Percentiles rank a stretch among this genome's conserved stretches.
These are phyloP conservation scores for Epinotia brunnichana DNA, from an alignment of 2,888 invertebrate species.

Conservation along the genomic window DNA sequence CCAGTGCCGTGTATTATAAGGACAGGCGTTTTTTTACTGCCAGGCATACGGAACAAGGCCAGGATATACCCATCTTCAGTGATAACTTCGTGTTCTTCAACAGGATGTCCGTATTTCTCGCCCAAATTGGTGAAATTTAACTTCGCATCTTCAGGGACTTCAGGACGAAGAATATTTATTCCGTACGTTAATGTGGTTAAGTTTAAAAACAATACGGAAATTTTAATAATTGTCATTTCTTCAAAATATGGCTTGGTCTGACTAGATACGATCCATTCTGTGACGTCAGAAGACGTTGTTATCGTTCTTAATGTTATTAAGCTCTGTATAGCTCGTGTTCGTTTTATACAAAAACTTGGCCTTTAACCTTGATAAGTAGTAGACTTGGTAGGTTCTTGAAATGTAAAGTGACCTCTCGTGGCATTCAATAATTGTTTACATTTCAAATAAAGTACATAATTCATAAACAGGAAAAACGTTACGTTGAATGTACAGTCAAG, in stretches of 20 bases:
- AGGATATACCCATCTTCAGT: constrained; percentile 37
- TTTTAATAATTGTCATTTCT: too few relatives aligned
- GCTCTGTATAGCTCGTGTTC: background rate
- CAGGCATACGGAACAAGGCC: constrained; percentile 26
- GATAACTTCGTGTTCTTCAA: constrained; percentile 27
- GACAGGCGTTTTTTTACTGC: constrained; percentile 47
- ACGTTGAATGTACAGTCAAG: too few relatives aligned
- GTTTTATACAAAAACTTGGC: constrained; percentile 2
- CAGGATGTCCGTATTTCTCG: constrained; percentile 27
- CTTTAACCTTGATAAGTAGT: constrained; percentile 1
- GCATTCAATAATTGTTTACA: background rate
- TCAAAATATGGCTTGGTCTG: too few relatives aligned
- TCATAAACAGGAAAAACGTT: too few relatives aligned
- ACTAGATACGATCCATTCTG: too few relatives aligned
- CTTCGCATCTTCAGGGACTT: constrained; percentile 29
- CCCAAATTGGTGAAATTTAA: constrained; percentile 26
- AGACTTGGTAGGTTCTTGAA: background rate
- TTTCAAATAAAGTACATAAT: too few relatives aligned
- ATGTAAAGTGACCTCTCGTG: background rate
- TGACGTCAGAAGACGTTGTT: too few relatives aligned
- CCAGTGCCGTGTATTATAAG: constrained; percentile 58
- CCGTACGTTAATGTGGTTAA: background rate
- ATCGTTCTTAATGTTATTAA: background rate
- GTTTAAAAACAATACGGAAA: background rate
- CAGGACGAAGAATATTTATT: background rate